Evolutionary conservation across 2,888 invertebrate genomes (phyloP).

Genomic region (Dioctria rufipes): DNA sequence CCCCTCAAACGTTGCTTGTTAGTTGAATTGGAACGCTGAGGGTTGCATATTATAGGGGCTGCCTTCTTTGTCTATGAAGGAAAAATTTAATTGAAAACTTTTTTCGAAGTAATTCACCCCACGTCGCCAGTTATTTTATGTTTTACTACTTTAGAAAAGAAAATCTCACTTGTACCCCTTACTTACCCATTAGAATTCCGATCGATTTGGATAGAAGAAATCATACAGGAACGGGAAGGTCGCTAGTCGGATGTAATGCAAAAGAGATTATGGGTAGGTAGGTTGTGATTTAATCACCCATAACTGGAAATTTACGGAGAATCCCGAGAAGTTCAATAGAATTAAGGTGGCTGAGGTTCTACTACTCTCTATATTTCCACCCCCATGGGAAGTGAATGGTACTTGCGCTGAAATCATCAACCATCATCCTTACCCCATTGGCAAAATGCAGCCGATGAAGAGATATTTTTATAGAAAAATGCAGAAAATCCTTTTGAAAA

Average conservation of each 20-base stretch:
- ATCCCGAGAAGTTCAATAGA: too few relatives aligned
- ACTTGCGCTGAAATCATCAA: not conserved
- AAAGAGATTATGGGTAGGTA: too few relatives aligned
- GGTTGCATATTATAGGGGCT: not conserved
- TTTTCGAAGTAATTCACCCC: conserved; percentile 23
- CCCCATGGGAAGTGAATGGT: not conserved
- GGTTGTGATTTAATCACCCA: conserved; percentile 34
- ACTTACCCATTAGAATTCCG: conserved; percentile 5
- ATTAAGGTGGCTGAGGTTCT: conserved; percentile 3
- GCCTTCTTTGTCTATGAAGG: conserved; percentile 9
- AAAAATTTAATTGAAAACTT: conserved; percentile 34
- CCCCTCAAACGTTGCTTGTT: not conserved
- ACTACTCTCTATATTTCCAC: not conserved
- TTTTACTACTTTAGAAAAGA: conserved; percentile 4
- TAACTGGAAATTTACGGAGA: conserved; percentile 19
- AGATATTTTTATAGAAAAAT: conserved; percentile 31
- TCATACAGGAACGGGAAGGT: not conserved
- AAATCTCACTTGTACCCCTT: not conserved
- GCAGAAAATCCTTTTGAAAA: conserved; percentile 36
- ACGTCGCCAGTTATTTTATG: not conserved
- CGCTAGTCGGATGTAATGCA: not conserved
- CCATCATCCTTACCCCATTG: too few relatives aligned
- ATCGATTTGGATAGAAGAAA: conserved; percentile 9
- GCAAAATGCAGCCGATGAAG: conserved; percentile 9
- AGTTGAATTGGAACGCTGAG: not conserved